Base-by-base conservation (phyloP, 2,888 invertebrate species). In the Rhagonycha fulva region DNA sequence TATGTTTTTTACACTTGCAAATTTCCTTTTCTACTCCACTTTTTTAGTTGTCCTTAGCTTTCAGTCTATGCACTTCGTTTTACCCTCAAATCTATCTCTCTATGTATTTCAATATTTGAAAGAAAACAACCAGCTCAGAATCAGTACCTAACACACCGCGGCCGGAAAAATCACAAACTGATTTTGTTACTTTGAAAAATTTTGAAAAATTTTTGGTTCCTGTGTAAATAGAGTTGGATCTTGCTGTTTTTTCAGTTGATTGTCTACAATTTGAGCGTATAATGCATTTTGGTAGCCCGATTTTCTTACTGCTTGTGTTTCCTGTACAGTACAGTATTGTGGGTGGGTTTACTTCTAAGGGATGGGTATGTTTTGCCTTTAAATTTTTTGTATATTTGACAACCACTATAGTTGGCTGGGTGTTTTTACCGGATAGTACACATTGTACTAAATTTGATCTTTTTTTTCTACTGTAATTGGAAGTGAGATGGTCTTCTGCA, bases 401-500 rank as follows among this genome's bases (percentile, higher is more conserved):
- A 71, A n/a, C 26, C 60, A 63, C 62, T 73, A 30, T 76, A 76
- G 32, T 69, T 76, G n/a, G 77, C 75, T n/a, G 75, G 66, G 63
- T 71, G 77, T 0, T 71, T 75, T 62, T 67, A 19, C 32, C 69
- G 14, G 68, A 76, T 30, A 28, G 30, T 7, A 70, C 77, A 75
- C 71, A 77, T 30, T 26, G 60, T 14, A 72, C 67, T 4, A 19
- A 19, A 4, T 10, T 11, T 4, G 23, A 23, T 14, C n/a, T 60
- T 32, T 14, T 14, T 60, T 70, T 74, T 30, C 28, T 71, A n/a
- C 14, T 26, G 63, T 74, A 76, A 47, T 71, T 12, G 2, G 14
- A 61, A 5, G 78, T 79, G 11, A 61, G 14, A 69, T 81, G n/a
- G 79, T 14, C 77, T 70, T n/a, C 63, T 9, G 75, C 74, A 69